These are phyloP conservation scores for Eunapius fragilis DNA, from an alignment of 37 sponge, comb jelly and placozoan species.

Conservation along the genomic window DNA sequence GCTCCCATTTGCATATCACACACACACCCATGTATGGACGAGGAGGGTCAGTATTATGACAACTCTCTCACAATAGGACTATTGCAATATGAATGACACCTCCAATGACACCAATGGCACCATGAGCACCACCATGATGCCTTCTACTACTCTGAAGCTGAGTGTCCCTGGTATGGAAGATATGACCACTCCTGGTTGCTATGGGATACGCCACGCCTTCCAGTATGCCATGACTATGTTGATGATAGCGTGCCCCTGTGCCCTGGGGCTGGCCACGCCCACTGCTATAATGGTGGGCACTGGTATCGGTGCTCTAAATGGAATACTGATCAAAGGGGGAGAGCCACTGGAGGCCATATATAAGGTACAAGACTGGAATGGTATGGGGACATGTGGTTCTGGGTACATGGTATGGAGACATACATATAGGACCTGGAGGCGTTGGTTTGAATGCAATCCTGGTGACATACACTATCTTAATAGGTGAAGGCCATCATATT, in stretches of 20 bases:
- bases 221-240: conserved; percentile 71
- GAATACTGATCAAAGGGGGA: conserved; percentile 90
- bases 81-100: neutral
- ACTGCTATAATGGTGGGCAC: conserved; percentile 94
- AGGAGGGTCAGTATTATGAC: too few species aligned
- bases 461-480: neutral
- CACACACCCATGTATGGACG: too few species aligned
- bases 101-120: too few species aligned
- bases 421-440: too few species aligned
- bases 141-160: neutral
- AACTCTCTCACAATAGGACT: conserved; percentile 48
- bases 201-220: conserved; percentile 52
- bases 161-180: neutral
- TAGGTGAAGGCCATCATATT: conserved; percentile 64
- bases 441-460: neutral
- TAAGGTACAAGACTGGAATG: conserved; percentile 37
- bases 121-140: neutral
- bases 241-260: conserved; percentile 89
- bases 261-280: conserved; percentile 90
- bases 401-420: neutral
- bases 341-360: conserved; percentile 80
- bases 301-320: conserved; percentile 78
- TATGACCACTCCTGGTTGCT: too few species aligned
- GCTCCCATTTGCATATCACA: too few species aligned
- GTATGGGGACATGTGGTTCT: too few species aligned